Evolutionary conservation across 2,888 invertebrate species (phyloP).

Genomic region (Lithophane leautieri): DNA sequence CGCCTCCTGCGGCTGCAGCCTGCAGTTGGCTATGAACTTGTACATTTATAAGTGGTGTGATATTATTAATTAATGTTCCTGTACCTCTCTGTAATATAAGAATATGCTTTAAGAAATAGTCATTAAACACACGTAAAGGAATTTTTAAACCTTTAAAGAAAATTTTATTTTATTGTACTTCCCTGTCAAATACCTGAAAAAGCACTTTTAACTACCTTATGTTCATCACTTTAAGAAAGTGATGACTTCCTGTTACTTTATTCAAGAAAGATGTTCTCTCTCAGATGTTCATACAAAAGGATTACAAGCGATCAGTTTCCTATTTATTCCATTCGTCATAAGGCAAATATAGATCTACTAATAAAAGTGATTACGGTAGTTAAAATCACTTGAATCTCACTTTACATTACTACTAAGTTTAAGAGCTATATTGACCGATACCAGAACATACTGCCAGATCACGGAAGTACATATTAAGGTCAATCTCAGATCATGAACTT

Average conservation of each 20-base stretch:
- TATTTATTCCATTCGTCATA: background rate
- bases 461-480: conserved; percentile 63
- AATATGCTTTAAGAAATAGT: background rate
- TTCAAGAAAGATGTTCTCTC: background rate
- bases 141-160: too few species aligned
- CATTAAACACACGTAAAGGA: background rate
- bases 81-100: background rate
- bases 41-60: background rate
- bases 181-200: too few species aligned
- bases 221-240: background rate
- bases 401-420: conserved; percentile 19
- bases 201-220: too few species aligned
- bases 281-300: background rate
- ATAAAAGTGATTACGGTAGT: conserved; percentile 8
- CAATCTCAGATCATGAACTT: conserved; percentile 59
- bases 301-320: background rate
- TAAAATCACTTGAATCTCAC: conserved; percentile 1
- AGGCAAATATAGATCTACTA: background rate
- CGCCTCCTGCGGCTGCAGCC: too few species aligned
- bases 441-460: conserved; percentile 35
- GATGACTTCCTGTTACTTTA: background rate
- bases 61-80: background rate
- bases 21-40: too few species aligned
- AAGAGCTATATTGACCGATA: conserved; percentile 14
- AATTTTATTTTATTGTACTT: too few species aligned